phyloP scores from a whole-genome alignment of 2,888 invertebrate genomes.

The Leptura quadrifasciata region DNA sequence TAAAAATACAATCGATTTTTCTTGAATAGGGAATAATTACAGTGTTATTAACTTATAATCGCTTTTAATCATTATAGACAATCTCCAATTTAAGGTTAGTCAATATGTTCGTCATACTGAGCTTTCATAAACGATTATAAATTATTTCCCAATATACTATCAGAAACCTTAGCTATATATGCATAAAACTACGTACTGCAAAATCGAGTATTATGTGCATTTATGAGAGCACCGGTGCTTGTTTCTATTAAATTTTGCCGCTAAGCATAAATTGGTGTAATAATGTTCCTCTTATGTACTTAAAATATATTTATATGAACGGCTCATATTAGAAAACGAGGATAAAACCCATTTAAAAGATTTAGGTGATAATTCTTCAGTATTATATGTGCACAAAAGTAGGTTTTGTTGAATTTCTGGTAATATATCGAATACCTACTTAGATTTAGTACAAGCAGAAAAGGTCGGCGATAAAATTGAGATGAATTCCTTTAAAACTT shows the following conservation, averaged over 20 bases:
- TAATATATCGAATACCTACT: conserved; percentile 3
- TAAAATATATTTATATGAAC: conserved; percentile 25
- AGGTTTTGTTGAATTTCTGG: conserved; percentile 39
- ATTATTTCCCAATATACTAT: no score
- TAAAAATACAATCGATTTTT: background rate
- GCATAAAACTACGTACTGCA: no score
- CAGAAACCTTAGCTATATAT: no score
- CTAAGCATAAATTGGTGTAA: background rate
- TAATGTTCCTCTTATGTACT: conserved; percentile 25
- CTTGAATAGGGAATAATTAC: background rate
- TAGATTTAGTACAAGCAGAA: background rate
- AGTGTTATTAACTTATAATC: background rate
- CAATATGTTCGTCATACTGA: background rate
- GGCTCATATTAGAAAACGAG: background rate
- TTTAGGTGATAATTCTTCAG: conserved; percentile 18
- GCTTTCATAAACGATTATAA: background rate
- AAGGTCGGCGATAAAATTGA: background rate
- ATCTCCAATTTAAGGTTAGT: background rate
- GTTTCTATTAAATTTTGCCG: background rate
- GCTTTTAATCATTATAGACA: background rate
- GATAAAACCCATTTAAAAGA: conserved; percentile 5
- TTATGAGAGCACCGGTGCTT: no score
- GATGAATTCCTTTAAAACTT: background rate
- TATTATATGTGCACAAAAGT: conserved; percentile 27
- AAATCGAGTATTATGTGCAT: no score